A percentile compares a stretch with the other conserved stretches of the same genome.
Conservation (phyloP, 2,113 vertebrate species). For the Cairina moschata region DNA sequence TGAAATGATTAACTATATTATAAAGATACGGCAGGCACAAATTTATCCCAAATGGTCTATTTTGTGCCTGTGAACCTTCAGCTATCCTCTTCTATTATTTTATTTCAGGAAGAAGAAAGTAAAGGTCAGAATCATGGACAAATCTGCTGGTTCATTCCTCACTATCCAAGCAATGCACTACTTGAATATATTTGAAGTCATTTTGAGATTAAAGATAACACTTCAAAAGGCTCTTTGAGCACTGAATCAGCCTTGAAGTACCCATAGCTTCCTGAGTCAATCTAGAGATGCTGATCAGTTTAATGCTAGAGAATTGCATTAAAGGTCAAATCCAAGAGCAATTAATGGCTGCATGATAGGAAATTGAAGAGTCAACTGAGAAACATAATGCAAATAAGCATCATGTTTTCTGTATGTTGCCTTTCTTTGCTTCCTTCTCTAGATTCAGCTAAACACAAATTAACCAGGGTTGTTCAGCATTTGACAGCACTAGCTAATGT, state of each 20-base stretch:
- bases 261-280: not conserved
- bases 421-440: not conserved
- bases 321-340: slow-evolving; percentile 37
- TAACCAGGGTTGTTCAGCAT: not conserved
- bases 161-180: not conserved
- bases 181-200: not conserved
- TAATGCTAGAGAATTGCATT: not conserved
- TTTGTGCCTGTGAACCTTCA: not conserved
- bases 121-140: not conserved
- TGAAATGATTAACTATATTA: not conserved
- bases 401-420: not conserved
- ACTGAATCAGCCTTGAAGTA: not conserved
- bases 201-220: not conserved
- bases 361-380: not conserved
- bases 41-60: not conserved
- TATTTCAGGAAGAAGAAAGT: not conserved
- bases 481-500: not conserved
- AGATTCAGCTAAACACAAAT: not conserved
- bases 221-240: not conserved
- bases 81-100: not conserved
- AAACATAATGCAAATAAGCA: not conserved
- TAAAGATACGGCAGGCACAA: not conserved
- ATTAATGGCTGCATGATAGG: not conserved
- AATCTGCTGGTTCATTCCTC: not conserved
- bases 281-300: not conserved